Evolutionary conservation across 2,113 vertebrate species (phyloP).

Genomic region (Atractosteus spatula): DNA sequence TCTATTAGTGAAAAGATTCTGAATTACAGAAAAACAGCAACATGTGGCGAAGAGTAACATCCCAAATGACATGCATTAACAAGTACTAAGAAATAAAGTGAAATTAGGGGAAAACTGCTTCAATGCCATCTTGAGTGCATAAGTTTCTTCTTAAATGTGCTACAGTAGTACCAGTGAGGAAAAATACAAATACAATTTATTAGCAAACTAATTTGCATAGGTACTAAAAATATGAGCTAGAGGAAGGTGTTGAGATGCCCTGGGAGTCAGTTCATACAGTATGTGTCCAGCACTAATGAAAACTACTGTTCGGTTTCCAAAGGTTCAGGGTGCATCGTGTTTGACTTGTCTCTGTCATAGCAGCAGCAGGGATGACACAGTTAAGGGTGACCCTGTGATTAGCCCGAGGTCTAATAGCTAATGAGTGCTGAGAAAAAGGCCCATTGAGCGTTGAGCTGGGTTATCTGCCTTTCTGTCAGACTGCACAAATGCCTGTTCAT

Average conservation of each 20-base stretch:
- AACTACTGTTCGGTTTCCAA: not conserved
- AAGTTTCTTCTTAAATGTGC: too few relatives aligned
- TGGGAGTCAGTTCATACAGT: not conserved
- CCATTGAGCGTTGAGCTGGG: not conserved
- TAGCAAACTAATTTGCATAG: conserved; percentile 19
- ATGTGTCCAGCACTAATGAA: not conserved
- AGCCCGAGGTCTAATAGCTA: not conserved
- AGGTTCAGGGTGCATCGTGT: not conserved
- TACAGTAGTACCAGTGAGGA: too few relatives aligned
- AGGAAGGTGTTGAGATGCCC: not conserved
- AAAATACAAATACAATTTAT: conserved; percentile 25
- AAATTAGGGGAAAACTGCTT: too few relatives aligned
- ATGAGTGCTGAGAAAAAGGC: not conserved
- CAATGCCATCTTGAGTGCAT: too few relatives aligned
- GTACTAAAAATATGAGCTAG: conserved; percentile 6
- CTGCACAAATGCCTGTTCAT: not conserved
- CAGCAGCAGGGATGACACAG: too few relatives aligned
- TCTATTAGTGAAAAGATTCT: too few relatives aligned
- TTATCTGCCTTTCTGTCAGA: not conserved
- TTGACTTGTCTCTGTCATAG: not conserved
- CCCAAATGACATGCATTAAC: too few relatives aligned
- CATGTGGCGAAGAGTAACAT: too few relatives aligned
- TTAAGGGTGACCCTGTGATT: not conserved
- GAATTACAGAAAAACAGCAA: too few relatives aligned
- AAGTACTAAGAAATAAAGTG: too few relatives aligned